These are phyloP conservation scores for Cephus pygmeus DNA, from an alignment of 2,888 invertebrate species.

Conservation along the genomic window DNA sequence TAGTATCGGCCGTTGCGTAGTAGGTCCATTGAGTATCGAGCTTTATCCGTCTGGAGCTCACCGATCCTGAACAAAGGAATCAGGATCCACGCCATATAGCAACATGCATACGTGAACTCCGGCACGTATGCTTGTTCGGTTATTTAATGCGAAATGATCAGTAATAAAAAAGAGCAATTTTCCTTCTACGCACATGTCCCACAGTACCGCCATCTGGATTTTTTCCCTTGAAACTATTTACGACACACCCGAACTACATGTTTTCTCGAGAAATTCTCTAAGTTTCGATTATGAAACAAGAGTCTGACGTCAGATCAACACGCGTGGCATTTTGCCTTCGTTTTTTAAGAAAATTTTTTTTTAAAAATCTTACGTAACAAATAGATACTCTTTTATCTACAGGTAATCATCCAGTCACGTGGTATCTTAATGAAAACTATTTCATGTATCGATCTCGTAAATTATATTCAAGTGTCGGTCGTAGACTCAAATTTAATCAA, in stretches of 20 bases:
- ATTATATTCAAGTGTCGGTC: neutral
- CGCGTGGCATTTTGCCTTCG: no score
- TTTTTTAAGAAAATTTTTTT: no score
- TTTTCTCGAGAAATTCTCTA: neutral
- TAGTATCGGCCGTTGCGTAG: neutral
- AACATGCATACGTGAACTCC: neutral
- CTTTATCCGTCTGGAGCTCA: neutral
- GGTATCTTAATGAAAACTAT: neutral
- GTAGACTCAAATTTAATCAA: neutral
- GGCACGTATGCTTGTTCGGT: neutral
- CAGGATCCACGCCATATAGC: neutral
- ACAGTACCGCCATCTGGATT: neutral
- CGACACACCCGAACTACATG: neutral
- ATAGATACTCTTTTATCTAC: no score
- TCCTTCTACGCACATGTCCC: neutral
- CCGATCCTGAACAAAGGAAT: neutral
- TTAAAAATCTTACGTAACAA: no score
- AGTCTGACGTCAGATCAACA: no score
- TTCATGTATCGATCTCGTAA: neutral
- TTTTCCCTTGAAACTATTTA: neutral
- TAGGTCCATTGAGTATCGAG: neutral
- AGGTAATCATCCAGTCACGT: no score
- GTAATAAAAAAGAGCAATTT: neutral
- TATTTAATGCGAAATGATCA: neutral
- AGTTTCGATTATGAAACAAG: neutral